These are phyloP conservation scores for Epiblema foenella DNA, from an alignment of 2,888 invertebrate species.

Conservation along the genomic window DNA sequence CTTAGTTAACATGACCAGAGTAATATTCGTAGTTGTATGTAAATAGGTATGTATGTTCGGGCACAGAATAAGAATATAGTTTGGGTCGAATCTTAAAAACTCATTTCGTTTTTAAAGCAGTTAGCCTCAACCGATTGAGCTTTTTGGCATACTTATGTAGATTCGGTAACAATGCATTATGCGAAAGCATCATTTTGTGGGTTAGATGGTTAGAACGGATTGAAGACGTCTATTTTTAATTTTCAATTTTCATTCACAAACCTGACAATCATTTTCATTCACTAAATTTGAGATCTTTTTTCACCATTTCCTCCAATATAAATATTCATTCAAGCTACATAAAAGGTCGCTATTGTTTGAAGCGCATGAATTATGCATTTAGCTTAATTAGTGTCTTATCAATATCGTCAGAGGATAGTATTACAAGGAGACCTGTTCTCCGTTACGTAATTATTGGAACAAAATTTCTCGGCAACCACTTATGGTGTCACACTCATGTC, in stretches of 20 bases:
- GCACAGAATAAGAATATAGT: too few species aligned
- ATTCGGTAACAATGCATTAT: too few species aligned
- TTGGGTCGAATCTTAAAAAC: too few species aligned
- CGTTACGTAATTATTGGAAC: conserved; percentile 20
- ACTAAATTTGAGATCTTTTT: not conserved
- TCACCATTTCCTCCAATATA: not conserved
- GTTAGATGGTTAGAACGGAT: not conserved
- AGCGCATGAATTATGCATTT: conserved; percentile 16
- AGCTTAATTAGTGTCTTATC: conserved; percentile 25
- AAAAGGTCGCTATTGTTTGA: conserved; percentile 5
- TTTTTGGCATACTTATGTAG: too few species aligned
- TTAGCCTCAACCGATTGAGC: too few species aligned
- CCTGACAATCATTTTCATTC: too few species aligned
- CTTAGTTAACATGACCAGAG: not conserved
- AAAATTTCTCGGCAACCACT: conserved; percentile 6
- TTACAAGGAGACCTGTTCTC: conserved; percentile 9
- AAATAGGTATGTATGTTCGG: too few species aligned
- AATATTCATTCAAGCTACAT: conserved; percentile 11
- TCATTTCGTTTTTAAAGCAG: too few species aligned
- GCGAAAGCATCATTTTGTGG: too few species aligned
- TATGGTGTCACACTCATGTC: conserved; percentile 10
- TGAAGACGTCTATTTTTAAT: not conserved
- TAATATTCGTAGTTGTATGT: too few species aligned
- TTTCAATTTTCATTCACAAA: too few species aligned
- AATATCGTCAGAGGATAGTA: conserved; percentile 24